A percentile compares a stretch with the other conserved stretches of the same genome.
Evolutionary conservation across 2,797 vertebrate species (phyloP).

Genomic region (Eremophila alpestris): DNA sequence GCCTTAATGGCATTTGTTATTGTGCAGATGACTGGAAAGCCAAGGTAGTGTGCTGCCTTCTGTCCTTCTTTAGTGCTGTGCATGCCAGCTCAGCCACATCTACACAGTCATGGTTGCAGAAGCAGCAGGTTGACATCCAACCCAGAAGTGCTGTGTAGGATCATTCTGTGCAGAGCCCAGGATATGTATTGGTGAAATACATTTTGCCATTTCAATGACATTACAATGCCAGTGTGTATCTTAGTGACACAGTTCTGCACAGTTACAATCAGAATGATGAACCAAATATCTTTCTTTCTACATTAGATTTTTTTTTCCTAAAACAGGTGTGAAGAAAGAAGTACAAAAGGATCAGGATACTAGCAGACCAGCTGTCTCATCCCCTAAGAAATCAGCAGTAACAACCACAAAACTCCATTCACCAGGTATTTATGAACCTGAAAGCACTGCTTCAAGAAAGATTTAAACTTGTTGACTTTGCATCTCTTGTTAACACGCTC

Average conservation of each 20-base stretch:
- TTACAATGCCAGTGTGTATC: no score
- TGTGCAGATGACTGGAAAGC: background rate
- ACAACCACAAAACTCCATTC: slow-evolving; percentile 88
- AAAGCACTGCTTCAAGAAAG: background rate
- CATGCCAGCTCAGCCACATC: background rate
- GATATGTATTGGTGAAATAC: background rate
- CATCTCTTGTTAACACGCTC: slow-evolving; percentile 1
- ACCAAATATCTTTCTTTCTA: background rate
- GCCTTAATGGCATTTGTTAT: background rate
- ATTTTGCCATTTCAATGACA: background rate
- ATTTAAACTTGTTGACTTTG: background rate
- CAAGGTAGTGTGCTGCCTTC: background rate
- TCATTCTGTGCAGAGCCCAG: background rate
- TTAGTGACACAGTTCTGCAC: background rate
- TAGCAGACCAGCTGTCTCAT: slow-evolving; percentile 74
- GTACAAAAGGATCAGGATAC: slow-evolving; percentile 82
- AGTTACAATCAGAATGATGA: background rate
- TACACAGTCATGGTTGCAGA: background rate
- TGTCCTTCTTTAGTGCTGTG: background rate
- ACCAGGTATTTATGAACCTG: slow-evolving; percentile 79
- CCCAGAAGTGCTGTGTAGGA: background rate
- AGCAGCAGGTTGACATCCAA: background rate
- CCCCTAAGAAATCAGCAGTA: slow-evolving; percentile 85
- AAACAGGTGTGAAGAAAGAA: slow-evolving; percentile 86
- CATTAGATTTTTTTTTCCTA: background rate